Evolutionary conservation across 2,888 invertebrate genomes (phyloP).

Genomic region (Sicus ferrugineus): DNA sequence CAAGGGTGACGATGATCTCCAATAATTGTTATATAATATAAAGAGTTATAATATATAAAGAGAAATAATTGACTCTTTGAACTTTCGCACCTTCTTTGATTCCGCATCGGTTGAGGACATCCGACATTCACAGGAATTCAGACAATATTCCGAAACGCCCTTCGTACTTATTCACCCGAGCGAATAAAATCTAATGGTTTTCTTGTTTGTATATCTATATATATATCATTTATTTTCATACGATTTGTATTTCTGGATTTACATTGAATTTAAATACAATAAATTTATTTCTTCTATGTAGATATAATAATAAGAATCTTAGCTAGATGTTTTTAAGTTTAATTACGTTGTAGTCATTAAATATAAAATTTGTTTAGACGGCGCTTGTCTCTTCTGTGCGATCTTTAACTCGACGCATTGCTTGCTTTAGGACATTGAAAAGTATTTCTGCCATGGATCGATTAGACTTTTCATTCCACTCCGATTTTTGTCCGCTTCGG

Average conservation of each 20-base stretch:
- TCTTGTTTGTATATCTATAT: slow-evolving; percentile 37
- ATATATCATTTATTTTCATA: slow-evolving; percentile 32
- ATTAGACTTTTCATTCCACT: background rate
- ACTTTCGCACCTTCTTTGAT: no score
- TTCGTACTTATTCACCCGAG: no score
- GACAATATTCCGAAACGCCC: no score
- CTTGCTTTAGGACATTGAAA: slow-evolving; percentile 6
- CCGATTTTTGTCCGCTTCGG: background rate
- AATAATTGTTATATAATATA: no score
- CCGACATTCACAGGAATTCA: no score
- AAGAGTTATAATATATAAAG: no score
- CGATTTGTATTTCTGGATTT: slow-evolving; percentile 37
- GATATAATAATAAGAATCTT: slow-evolving; percentile 36
- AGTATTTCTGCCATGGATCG: slow-evolving; percentile 14
- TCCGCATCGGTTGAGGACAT: no score
- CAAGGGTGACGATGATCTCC: no score
- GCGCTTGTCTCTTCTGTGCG: slow-evolving; percentile 4
- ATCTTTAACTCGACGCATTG: slow-evolving; percentile 21
- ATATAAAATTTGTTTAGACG: slow-evolving; percentile 28
- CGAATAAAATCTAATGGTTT: slow-evolving; percentile 23
- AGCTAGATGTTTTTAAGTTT: slow-evolving; percentile 36
- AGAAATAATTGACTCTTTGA: no score
- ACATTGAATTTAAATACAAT: slow-evolving; percentile 38
- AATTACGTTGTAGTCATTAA: slow-evolving; percentile 33
- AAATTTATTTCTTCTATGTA: slow-evolving; percentile 35